Base-by-base conservation (phyloP, 2,888 invertebrate species). In the Catocala sponsa region DNA sequence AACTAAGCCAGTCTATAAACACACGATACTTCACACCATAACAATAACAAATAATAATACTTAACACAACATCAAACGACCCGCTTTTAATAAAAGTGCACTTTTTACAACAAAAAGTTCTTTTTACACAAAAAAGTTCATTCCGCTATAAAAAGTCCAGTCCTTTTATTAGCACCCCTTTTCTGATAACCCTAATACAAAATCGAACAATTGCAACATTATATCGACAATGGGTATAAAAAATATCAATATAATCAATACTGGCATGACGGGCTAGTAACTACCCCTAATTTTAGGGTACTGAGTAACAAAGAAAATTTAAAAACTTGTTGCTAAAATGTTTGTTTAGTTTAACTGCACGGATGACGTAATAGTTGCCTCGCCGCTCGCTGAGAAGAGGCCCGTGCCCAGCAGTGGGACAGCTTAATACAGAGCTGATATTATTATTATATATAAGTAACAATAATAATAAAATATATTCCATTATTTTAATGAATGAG, bases 211-310 rank as follows among this genome's bases (percentile, higher is more conserved):
- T 73, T 64, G 71, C 51, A 55, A 65, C 68, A 68, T 71, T 70
- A 59, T 35, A 51, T 65, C 47, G 41, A 79, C 79, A 78, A 82
- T 72, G 51, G 68, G 58, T 59, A 50, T 13, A 55, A 51, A 60
- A 59, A 72, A 76, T 73, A 82, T 80, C 76, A 70, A 77, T 79
- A 79, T 78, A 77, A 80, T 81, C 81, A 73, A 80, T 84, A 74
- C 64, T 48, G 33, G 67, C 71, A 70, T 75, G 72, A 74, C 76
- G 60, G 63, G 61, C 55, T 70, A 54, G 4, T 15, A 63, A 42
- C 25, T 56, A 60, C 55, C 66, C 71, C 55, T 57, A 47, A 49
- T 44, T 56, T 72, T 68, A 6, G 78, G 68, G 73, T 25, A 38
- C 70, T 51, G 48, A 25, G 2, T 25, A 25, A 25, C 25, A 25